Evolutionary conservation across 2,113 vertebrate genomes (phyloP), one percentile per base, ranked within the genome.

Genomic region (Hyla sarda): DNA sequence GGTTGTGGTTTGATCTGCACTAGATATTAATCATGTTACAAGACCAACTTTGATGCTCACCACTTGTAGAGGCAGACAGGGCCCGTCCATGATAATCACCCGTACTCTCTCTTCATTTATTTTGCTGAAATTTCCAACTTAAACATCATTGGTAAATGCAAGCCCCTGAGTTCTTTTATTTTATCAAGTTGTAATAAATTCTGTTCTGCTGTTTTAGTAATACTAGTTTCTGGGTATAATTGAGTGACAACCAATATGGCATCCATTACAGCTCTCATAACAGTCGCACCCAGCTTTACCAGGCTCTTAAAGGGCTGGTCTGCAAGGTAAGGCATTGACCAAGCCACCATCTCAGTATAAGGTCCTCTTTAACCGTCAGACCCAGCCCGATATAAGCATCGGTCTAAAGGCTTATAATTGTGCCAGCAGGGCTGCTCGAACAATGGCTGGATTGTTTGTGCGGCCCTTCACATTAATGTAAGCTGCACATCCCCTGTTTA

Each of bases 11-110:
- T 86, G 65, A 80, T 73, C 50, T 71, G 58, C 56, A 54, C 37
- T n/a, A 81, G 65, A 80, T 80, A 86, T 86, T 69, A 86, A 80
- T 86, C 41, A 69, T 78, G 62, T 54, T n/a, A 62, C 45, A 67
- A 69, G 75, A 41, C 62, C 74, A 23, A 71, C 58, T 79, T 79
- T 78, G 75, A 69, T 78, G 75, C 30, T 69, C 62, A 54, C 45
- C 75, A 65, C 37, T 50, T 73, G 47, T 48, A 76, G 74, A 41
- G 58, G 54, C 56, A 47, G 21, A 56, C 25, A 50, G 25, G 45
- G 34, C 56, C 41, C 50, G 19, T 65, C 54, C 37, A 62, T 48
- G 52, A 76, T 45, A 73, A 84, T 32, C 69, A 58, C 50, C 5
- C 69, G 0, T 21, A 25, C 47, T 16, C 37, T 71, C 69, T 47